Conservation (phyloP, 2,888 invertebrate species). For the Spialia ferax region DNA sequence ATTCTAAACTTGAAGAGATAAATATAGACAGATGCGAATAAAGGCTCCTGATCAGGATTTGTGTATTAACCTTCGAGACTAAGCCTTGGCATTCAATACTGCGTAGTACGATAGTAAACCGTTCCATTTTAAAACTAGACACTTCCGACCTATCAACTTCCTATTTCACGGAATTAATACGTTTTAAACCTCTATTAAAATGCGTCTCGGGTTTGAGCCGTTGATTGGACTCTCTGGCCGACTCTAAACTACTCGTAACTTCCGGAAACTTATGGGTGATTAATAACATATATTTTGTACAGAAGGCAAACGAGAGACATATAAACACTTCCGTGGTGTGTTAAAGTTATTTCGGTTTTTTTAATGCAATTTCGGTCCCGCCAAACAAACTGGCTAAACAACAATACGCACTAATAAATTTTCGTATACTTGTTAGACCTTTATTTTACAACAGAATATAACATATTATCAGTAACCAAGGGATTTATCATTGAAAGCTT, state of each 20-base stretch:
- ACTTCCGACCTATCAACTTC: constrained; percentile 81
- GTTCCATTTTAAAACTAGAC: constrained; percentile 74
- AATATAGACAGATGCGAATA: constrained; percentile 26
- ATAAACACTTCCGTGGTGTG: constrained; percentile 13
- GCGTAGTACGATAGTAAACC: constrained; percentile 69
- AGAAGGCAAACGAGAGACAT: constrained; percentile 31
- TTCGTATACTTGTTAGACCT: not conserved
- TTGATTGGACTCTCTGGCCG: constrained; percentile 15
- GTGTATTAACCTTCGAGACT: constrained; percentile 58
- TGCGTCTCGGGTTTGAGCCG: constrained; percentile 32
- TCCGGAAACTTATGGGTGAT: constrained; percentile 32
- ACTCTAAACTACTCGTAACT: constrained; percentile 21
- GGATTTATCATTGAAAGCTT: no score
- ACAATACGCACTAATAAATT: not conserved
- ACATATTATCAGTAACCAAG: no score
- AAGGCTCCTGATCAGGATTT: constrained; percentile 47
- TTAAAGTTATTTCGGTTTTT: not conserved
- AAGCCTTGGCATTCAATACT: constrained; percentile 81
- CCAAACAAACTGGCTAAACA: not conserved
- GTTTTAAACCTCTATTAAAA: constrained; percentile 40
- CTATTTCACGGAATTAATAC: constrained; percentile 60
- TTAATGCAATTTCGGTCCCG: not conserved
- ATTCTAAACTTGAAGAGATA: not conserved
- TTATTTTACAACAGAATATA: no score
- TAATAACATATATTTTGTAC: constrained; percentile 13